Percentiles rank a stretch among this genome's conserved stretches.
These are phyloP conservation scores for Pholis gunnellus DNA, from an alignment of 2,113 vertebrate genomes.

Conservation along the genomic window DNA sequence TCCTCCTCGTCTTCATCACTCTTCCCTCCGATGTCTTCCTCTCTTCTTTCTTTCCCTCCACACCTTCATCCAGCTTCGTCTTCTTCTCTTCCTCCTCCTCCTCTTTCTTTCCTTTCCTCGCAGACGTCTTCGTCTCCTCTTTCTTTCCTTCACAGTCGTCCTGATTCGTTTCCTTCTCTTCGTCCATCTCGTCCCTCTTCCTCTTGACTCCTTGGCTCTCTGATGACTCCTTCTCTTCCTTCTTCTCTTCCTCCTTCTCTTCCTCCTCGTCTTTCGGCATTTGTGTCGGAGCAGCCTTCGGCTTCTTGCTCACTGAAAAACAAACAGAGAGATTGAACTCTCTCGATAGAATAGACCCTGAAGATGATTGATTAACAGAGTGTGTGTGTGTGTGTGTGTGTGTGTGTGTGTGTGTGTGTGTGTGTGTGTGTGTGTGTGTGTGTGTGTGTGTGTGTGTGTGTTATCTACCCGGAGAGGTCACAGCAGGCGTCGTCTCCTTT, in stretches of 20 bases:
- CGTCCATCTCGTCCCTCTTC: not conserved
- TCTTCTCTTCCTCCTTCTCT: not conserved
- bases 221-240: not conserved
- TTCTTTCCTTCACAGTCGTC: not conserved
- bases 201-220: conserved; percentile 6
- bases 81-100: no score
- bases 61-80: no score
- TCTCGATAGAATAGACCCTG: no score
- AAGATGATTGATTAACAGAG: not conserved
- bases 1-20: no score
- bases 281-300: not conserved
- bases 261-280: not conserved
- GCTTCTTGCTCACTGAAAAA: not conserved
- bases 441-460: not conserved
- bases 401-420: not conserved
- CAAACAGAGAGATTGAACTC: not conserved
- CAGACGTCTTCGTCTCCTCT: not conserved
- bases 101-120: not conserved
- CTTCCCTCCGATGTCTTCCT: no score
- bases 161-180: not conserved
- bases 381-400: not conserved
- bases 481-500: not conserved
- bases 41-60: no score
- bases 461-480: not conserved
- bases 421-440: not conserved